Conservation (phyloP, 2,113 vertebrate genomes). For the Scophthalmus maximus region DNA sequence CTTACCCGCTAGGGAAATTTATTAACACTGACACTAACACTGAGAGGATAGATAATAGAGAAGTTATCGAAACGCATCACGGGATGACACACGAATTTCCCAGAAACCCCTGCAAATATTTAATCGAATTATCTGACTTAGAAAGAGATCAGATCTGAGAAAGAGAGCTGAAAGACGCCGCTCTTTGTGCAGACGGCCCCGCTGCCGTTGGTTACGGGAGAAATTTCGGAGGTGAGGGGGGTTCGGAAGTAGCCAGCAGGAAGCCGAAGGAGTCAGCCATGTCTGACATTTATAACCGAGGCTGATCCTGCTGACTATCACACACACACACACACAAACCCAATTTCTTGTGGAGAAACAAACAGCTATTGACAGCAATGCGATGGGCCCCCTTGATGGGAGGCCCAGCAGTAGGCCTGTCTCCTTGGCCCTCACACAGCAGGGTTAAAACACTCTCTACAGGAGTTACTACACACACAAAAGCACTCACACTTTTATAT, state of each 20-base stretch:
- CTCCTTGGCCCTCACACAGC: conserved; percentile 42
- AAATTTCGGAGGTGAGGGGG: background rate
- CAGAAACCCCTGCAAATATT: conserved; percentile 17
- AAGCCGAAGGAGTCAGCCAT: conserved; percentile 17
- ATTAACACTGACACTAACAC: conserved; percentile 24
- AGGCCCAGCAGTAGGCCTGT: conserved; percentile 41
- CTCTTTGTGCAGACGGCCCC: conserved; percentile 23
- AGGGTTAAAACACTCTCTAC: conserved; percentile 50
- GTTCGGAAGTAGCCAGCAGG: conserved; percentile 9
- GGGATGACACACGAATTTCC: background rate
- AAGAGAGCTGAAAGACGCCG: conserved; percentile 13
- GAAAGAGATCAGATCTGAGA: background rate
- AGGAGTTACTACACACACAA: conserved; percentile 8
- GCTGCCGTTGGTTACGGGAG: conserved; percentile 51
- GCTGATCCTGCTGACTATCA: conserved; percentile 38
- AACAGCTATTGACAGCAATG: conserved; percentile 63
- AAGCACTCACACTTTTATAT: conserved; percentile 17
- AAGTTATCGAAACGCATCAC: conserved; percentile 16
- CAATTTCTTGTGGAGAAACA: conserved; percentile 46
- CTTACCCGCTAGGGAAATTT: conserved; percentile 33
- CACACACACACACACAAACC: conserved; percentile 23
- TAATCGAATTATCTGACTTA: conserved; percentile 43
- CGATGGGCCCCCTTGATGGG: conserved; percentile 31
- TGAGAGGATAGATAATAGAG: conserved; percentile 16
- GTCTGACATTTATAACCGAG: conserved; percentile 31